Base-by-base conservation (phyloP, 2,888 invertebrate genomes). In the Tetheella fluctuosa region DNA sequence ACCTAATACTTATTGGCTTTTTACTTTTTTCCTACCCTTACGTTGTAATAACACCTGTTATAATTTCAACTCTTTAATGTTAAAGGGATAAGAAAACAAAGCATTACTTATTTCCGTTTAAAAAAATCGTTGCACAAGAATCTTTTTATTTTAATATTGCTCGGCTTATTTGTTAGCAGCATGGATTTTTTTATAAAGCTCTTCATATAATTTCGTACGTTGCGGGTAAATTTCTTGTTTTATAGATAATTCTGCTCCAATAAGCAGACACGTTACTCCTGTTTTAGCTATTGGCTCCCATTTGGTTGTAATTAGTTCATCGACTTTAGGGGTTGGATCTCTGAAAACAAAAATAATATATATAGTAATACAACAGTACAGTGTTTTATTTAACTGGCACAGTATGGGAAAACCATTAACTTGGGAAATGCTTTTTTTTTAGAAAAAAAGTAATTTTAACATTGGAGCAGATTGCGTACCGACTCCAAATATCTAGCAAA, bases 261-360 rank as follows among this genome's bases (percentile, higher is more conserved):
- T 90, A 1, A 84, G 74, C 37, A 91, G 70, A 63, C 88, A 89
- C 1, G 74, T 65, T 23, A 80, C 60, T 1, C 76, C 76, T 15
- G 72, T 69, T 23, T 83, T 79, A 1, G 81, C 65, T 5, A 85
- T 71, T 1, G 89, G 86, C 53, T 86, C 81, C 93, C 93, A 93
- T 61, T 79, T 84, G 0, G 79, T 81, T 2, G 80, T 73, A 39
- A 88, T 76, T 23, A 82, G 34, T 39, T 77, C 71, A 59, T 85
- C 79, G 12, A 72, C 69, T 57, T 71, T 70, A 0, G 90, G 88
- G 55, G 91, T 89, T 3, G 94, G 94, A 63, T 91, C 76, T 13
- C 94, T 94, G 81, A 55, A 88, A 86, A 53, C 54, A 61, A 53
- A 61, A 58, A 68, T 59, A 48, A 28, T 52, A 55, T 15, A 13